These are phyloP conservation scores for Ceuthmochares aereus DNA, from an alignment of 2,113 vertebrate species.

Conservation along the genomic window DNA sequence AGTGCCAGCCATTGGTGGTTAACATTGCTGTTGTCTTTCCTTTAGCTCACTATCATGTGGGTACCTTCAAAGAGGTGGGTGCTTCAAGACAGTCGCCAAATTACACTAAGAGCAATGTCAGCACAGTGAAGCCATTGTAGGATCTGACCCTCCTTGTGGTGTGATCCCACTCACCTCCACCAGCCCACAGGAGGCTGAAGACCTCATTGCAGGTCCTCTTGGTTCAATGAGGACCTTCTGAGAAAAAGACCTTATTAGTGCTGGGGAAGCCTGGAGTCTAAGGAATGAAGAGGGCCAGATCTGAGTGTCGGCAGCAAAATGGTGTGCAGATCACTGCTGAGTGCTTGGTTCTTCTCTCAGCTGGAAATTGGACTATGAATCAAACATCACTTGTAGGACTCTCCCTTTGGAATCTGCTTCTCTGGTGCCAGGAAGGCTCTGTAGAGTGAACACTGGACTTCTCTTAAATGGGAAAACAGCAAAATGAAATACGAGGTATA, in stretches of 20 bases:
- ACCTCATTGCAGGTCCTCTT: not conserved
- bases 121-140: not conserved
- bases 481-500: not conserved
- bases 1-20: not conserved
- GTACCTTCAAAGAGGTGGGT: not conserved
- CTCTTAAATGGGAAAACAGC: not conserved
- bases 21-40: not conserved
- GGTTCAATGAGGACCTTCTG: not conserved
- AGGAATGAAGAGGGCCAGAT: not conserved
- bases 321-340: not conserved
- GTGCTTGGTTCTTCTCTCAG: not conserved
- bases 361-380: not conserved
- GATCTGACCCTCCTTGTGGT: not conserved
- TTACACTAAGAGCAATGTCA: not conserved
- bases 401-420: not conserved
- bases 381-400: not conserved
- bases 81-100: not conserved
- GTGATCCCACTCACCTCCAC: not conserved
- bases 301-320: accelerated
- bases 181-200: not conserved
- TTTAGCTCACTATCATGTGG: not conserved
- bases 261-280: not conserved
- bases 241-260: not conserved
- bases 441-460: not conserved
- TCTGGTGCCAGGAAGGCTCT: not conserved